phyloP scores from a whole-genome alignment of 2,888 invertebrate species.

The Eilema caniola region DNA sequence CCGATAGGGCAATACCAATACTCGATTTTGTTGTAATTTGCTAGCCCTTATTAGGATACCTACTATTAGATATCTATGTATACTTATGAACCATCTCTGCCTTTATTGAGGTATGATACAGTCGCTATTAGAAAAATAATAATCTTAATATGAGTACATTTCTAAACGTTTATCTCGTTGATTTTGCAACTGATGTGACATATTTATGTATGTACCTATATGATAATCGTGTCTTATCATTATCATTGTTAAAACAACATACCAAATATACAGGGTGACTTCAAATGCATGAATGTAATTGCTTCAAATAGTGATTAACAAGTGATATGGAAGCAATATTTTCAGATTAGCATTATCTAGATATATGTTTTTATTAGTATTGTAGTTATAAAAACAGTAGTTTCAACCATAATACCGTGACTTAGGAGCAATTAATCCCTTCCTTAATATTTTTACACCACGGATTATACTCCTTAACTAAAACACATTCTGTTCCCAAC shows the following conservation, averaged over 20 bases:
- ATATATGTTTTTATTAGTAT: neutral
- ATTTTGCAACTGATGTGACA: neutral
- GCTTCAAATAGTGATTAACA: neutral
- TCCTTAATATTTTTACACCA: neutral
- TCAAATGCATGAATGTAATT: neutral
- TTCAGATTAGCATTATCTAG: neutral
- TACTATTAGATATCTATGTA: too few species aligned
- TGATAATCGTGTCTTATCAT: neutral
- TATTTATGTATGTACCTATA: neutral
- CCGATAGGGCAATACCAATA: too few species aligned
- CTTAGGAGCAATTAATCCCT: neutral
- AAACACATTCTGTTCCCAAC: neutral
- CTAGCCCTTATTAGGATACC: too few species aligned
- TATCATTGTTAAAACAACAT: conserved; percentile 1
- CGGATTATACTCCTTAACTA: neutral
- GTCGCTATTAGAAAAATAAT: neutral
- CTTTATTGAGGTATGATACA: neutral
- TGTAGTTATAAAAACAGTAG: neutral
- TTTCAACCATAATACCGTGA: neutral
- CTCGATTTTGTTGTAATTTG: too few species aligned
- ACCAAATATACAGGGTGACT: neutral
- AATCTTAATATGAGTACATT: neutral
- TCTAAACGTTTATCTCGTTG: neutral
- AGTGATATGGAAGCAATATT: conserved; percentile 2
- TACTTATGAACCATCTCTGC: too few species aligned